Evolutionary conservation across 2,888 invertebrate genomes (phyloP).

Genomic region (Nemurella pictetii): DNA sequence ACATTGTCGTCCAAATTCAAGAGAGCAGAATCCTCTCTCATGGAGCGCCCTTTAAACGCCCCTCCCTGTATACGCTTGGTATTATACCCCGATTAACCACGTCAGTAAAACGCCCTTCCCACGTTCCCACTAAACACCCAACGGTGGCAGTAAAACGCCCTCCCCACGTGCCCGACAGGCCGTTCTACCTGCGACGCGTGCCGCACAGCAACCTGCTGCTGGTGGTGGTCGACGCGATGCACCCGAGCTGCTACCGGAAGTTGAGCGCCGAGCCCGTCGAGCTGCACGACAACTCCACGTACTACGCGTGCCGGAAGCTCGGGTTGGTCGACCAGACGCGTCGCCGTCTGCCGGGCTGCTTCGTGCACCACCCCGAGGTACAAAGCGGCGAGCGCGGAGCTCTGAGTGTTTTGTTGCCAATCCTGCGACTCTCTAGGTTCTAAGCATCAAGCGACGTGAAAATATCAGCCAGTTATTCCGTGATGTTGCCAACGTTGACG

Average conservation of each 20-base stretch:
- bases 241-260: slow-evolving; percentile 54
- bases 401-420: too few species aligned
- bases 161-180: slow-evolving; percentile 51
- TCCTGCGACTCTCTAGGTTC: too few species aligned
- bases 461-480: too few species aligned
- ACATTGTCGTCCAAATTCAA: too few species aligned
- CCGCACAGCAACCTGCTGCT: slow-evolving; percentile 77
- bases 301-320: slow-evolving; percentile 72
- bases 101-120: too few species aligned
- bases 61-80: too few species aligned
- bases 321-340: slow-evolving; percentile 68
- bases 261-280: slow-evolving; percentile 61
- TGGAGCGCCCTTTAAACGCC: too few species aligned
- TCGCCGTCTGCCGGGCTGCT: slow-evolving; percentile 73
- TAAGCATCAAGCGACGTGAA: too few species aligned
- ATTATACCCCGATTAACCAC: too few species aligned
- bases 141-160: not conserved
- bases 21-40: too few species aligned
- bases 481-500: too few species aligned
- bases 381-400: not conserved
- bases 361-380: slow-evolving; percentile 74
- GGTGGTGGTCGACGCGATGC: slow-evolving; percentile 67
- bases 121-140: too few species aligned
- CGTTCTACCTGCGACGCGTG: slow-evolving; percentile 74
- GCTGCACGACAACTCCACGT: slow-evolving; percentile 59